These are phyloP conservation scores for Drosophila novamexicana DNA, from an alignment of 1,140 invertebrate genomes.

Conservation along the genomic window DNA sequence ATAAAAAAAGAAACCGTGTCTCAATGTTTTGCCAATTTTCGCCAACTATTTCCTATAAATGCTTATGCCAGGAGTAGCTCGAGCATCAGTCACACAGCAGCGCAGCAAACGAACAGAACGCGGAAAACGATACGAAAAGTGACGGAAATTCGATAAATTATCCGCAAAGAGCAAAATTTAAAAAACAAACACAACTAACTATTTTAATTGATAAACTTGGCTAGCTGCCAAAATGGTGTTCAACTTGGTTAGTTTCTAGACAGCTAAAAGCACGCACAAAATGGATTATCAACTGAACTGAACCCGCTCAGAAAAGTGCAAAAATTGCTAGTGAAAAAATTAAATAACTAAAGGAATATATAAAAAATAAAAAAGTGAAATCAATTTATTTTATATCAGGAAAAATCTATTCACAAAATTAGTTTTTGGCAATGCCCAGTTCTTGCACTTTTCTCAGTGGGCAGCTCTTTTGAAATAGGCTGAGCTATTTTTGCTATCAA, in stretches of 20 bases:
- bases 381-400: background rate
- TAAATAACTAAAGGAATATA: background rate
- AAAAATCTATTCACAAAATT: background rate
- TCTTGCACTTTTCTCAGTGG: background rate
- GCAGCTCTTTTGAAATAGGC: background rate
- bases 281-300: slow-evolving; percentile 49
- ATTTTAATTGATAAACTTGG: slow-evolving; percentile 14
- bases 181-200: slow-evolving; percentile 4
- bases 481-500: background rate
- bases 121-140: slow-evolving; percentile 20
- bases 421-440: no score
- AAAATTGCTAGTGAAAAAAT: slow-evolving; percentile 28
- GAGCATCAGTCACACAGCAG: slow-evolving; percentile 68
- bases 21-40: background rate
- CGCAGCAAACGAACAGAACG: slow-evolving; percentile 53
- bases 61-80: background rate
- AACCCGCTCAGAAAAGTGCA: background rate
- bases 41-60: slow-evolving; percentile 60
- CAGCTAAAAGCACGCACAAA: background rate
- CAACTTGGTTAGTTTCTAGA: slow-evolving; percentile 70
- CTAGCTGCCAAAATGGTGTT: slow-evolving; percentile 67
- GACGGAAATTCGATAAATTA: slow-evolving; percentile 7
- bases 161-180: slow-evolving; percentile 5
- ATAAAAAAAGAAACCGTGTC: slow-evolving; percentile 55
- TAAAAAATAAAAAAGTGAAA: background rate